Percentiles rank a stretch among this genome's conserved stretches.
phyloP scores from a whole-genome alignment of 2,888 invertebrate genomes.

The Rhingia rostrata region DNA sequence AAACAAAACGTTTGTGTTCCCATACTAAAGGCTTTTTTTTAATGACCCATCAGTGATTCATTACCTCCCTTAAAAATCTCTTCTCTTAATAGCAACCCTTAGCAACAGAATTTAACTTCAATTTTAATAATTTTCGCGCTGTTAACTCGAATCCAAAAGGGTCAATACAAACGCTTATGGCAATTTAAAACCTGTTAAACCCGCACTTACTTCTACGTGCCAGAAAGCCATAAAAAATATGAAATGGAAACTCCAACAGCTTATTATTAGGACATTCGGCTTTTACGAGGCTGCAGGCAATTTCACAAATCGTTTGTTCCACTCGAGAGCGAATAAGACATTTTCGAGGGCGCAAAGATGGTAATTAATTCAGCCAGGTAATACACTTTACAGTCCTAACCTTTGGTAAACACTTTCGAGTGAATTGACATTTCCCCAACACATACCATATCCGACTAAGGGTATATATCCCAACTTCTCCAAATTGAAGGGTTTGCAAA shows the following conservation, averaged over 20 bases:
- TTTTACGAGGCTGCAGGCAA: conserved; percentile 45
- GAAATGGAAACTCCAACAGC: conserved; percentile 28
- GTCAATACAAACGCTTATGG: conserved; percentile 21
- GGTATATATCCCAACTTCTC: neutral
- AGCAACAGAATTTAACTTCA: neutral
- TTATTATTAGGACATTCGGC: conserved; percentile 38
- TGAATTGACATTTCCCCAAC: neutral
- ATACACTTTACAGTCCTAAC: conserved; percentile 17
- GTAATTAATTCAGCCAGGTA: conserved; percentile 43
- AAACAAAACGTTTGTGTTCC: too few relatives aligned
- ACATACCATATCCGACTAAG: neutral
- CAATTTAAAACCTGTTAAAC: conserved; percentile 38
- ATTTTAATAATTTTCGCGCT: conserved; percentile 23
- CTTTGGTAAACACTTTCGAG: conserved; percentile 20
- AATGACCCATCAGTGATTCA: neutral
- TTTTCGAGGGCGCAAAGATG: conserved; percentile 27
- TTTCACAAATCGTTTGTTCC: conserved; percentile 51
- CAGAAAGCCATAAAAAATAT: conserved; percentile 17
- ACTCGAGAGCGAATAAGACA: conserved; percentile 28
- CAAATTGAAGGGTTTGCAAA: neutral
- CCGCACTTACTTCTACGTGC: conserved; percentile 5
- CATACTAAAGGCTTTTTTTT: too few relatives aligned
- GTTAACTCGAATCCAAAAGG: conserved; percentile 32
- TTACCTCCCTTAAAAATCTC: neutral
- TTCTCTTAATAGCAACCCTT: neutral